phyloP scores from a whole-genome alignment of 2,888 invertebrate species.

The Pyrocoelia pectoralis region DNA sequence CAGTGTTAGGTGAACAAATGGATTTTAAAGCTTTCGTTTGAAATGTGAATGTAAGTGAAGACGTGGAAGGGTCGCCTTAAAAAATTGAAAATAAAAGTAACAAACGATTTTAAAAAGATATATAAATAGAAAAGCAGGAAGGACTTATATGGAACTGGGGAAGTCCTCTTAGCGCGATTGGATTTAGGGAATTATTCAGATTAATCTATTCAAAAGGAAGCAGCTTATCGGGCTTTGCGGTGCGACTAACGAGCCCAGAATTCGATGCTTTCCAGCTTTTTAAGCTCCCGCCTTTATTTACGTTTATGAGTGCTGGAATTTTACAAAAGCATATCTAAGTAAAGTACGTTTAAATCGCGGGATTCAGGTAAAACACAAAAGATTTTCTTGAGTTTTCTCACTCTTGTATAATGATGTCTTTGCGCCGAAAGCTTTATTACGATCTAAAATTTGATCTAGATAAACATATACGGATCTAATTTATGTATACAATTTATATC shows the following conservation, averaged over 20 bases:
- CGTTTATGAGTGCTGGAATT: slow-evolving; percentile 21
- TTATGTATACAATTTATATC: background rate
- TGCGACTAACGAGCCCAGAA: slow-evolving; percentile 39
- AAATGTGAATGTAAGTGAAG: background rate
- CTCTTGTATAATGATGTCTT: too few relatives aligned
- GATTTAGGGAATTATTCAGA: slow-evolving; percentile 42
- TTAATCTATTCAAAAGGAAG: slow-evolving; percentile 43
- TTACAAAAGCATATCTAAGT: slow-evolving; percentile 18
- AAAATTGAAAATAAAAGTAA: slow-evolving; percentile 18
- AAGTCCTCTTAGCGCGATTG: slow-evolving; percentile 41
- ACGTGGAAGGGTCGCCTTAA: background rate
- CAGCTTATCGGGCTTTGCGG: slow-evolving; percentile 41
- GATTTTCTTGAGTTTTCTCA: background rate
- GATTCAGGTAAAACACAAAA: slow-evolving; percentile 6
- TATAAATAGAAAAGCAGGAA: slow-evolving; percentile 31
- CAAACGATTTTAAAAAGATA: slow-evolving; percentile 20
- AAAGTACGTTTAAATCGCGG: background rate
- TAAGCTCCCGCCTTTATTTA: slow-evolving; percentile 36
- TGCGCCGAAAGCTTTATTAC: background rate
- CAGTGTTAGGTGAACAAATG: background rate
- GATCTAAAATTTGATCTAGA: background rate
- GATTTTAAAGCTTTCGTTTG: background rate
- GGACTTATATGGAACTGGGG: slow-evolving; percentile 33
- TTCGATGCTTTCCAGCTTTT: slow-evolving; percentile 37
- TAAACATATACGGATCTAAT: background rate